phyloP scores from a whole-genome alignment of 2,113 vertebrate species.

The Catharus fuscescens region DNA sequence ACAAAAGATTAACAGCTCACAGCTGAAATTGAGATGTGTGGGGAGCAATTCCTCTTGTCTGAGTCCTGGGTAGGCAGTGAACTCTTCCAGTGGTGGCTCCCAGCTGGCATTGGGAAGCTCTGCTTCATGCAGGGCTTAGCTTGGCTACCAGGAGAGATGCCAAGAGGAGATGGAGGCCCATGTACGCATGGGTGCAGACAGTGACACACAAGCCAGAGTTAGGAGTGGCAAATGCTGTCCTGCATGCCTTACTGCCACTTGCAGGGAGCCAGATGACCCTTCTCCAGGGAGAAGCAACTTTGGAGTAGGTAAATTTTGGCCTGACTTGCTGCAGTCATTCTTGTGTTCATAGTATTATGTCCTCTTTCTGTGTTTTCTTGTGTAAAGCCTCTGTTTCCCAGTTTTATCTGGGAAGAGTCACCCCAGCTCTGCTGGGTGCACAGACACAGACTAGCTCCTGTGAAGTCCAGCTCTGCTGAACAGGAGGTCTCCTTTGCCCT shows the following conservation, averaged over 20 bases:
- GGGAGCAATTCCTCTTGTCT: not conserved
- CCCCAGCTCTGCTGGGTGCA: not conserved
- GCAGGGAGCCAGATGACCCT: not conserved
- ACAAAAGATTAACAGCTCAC: not conserved
- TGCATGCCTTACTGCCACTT: accelerated
- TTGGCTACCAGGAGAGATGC: not conserved
- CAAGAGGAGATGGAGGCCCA: accelerated
- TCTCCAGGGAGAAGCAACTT: not conserved
- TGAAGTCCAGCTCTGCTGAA: not conserved
- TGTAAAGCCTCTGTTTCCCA: not conserved
- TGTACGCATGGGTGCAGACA: accelerated
- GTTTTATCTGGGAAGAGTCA: not conserved
- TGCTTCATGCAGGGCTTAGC: not conserved
- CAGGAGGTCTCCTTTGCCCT: not conserved
- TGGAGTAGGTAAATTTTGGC: not conserved
- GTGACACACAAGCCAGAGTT: not conserved
- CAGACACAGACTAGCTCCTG: not conserved
- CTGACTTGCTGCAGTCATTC: not conserved
- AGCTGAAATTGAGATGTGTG: not conserved
- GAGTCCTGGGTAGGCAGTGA: accelerated
- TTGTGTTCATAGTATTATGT: not conserved
- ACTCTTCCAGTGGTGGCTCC: not conserved
- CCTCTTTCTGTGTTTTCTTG: not conserved
- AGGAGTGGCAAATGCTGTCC: not conserved
- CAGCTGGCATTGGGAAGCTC: not conserved